Percentiles rank a stretch among this genome's conserved stretches.
phyloP scores from a whole-genome alignment of 2,888 invertebrate species.

The Metalampra italica region DNA sequence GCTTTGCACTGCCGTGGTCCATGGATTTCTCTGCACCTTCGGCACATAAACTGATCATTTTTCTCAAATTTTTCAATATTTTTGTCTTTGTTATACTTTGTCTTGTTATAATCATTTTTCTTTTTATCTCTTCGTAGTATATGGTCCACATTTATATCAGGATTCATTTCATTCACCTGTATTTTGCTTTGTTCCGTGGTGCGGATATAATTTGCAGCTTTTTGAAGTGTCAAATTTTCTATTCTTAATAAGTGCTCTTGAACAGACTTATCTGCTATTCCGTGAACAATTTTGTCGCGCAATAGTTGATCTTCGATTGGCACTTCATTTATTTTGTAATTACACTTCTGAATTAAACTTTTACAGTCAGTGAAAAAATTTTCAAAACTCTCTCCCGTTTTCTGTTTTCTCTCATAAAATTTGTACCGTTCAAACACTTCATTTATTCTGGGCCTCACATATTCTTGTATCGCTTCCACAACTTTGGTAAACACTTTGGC shows the following conservation, averaged over 20 bases:
- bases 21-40: too few relatives aligned
- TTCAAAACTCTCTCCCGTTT: neutral
- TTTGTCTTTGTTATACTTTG: neutral
- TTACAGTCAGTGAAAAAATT: neutral
- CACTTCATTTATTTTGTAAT: neutral
- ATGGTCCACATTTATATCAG: neutral
- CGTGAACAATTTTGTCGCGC: neutral
- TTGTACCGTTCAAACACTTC: neutral
- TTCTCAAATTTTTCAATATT: too few relatives aligned
- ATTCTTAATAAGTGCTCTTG: neutral
- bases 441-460: neutral
- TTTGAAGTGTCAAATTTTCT: neutral
- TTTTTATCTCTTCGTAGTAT: neutral
- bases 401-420: neutral
- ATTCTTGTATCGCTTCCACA: neutral
- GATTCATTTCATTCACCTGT: neutral
- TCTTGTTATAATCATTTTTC: neutral
- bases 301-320: neutral
- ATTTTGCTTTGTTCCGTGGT: neutral
- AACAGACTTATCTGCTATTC: neutral
- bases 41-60: too few relatives aligned
- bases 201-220: neutral
- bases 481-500: neutral
- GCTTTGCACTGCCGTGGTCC: too few relatives aligned
- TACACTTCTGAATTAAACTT: neutral